Evolutionary conservation across 2,888 invertebrate species (phyloP).

Genomic region (Zaprionus lineosus): DNA sequence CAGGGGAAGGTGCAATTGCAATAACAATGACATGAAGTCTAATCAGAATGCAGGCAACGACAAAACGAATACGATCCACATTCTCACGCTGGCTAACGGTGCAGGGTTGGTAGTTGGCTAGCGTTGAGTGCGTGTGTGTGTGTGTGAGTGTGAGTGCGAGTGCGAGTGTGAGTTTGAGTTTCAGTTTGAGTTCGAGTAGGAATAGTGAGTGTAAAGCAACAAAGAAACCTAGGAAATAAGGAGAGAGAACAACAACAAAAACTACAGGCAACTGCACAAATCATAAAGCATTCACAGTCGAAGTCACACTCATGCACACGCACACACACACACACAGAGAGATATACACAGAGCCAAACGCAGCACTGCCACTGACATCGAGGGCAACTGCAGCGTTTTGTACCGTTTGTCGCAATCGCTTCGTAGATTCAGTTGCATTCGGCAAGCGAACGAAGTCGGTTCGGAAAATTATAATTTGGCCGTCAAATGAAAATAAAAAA

Average conservation of each 20-base stretch:
- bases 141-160: slow-evolving; percentile 23
- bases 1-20: slow-evolving; percentile 47
- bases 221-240: slow-evolving; percentile 56
- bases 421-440: slow-evolving; percentile 64
- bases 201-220: slow-evolving; percentile 51
- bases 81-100: slow-evolving; percentile 50
- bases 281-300: slow-evolving; percentile 67
- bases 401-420: slow-evolving; percentile 40
- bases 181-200: slow-evolving; percentile 26
- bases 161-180: slow-evolving; percentile 27
- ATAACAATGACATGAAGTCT: slow-evolving; percentile 50
- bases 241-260: slow-evolving; percentile 36
- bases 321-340: slow-evolving; percentile 26
- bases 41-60: slow-evolving; percentile 71
- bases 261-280: slow-evolving; percentile 59
- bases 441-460: slow-evolving; percentile 60
- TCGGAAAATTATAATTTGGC: slow-evolving; percentile 40
- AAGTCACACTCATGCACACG: slow-evolving; percentile 29
- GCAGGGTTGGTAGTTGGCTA: slow-evolving; percentile 58
- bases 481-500: no score
- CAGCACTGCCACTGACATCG: no score
- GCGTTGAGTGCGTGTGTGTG: slow-evolving; percentile 46
- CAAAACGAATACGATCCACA: slow-evolving; percentile 71
- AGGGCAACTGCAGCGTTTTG: slow-evolving; percentile 32
- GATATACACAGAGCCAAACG: slow-evolving; percentile 26